A percentile compares a stretch with the other conserved stretches of the same genome.
These are phyloP conservation scores for Myotis vivesi DNA, from an alignment of 2,797 vertebrate genomes.

Conservation along the genomic window DNA sequence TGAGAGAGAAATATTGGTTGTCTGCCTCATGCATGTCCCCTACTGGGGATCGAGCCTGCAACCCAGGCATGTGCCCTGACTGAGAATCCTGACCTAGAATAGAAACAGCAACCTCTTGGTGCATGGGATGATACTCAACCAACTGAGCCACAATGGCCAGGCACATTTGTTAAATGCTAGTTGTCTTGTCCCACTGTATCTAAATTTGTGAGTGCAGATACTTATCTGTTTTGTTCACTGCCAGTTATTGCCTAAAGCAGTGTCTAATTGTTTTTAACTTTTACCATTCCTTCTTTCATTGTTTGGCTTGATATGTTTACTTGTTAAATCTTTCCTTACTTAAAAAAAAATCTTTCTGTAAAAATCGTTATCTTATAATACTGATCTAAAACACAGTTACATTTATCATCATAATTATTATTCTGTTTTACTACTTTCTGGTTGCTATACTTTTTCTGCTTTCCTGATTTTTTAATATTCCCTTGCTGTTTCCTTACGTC, in stretches of 20 bases:
- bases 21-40: no score
- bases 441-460: background rate
- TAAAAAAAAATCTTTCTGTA: background rate
- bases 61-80: no score
- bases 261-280: background rate
- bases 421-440: background rate
- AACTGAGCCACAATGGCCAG: no score
- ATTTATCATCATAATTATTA: background rate
- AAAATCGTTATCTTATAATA: background rate
- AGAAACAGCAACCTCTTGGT: no score
- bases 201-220: background rate
- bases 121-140: no score
- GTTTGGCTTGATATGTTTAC: background rate
- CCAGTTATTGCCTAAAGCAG: background rate
- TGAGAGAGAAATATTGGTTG: no score
- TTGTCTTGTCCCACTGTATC: background rate
- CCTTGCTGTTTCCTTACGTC: background rate
- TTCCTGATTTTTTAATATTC: background rate
- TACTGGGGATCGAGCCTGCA: no score
- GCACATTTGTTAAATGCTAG: background rate
- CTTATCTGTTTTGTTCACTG: background rate
- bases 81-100: no score
- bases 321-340: background rate
- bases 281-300: background rate
- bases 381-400: background rate